Evolutionary conservation across 2,888 invertebrate species (phyloP), one percentile per base, ranked within the genome.

Genomic region (Alviniconcha strummeri): DNA sequence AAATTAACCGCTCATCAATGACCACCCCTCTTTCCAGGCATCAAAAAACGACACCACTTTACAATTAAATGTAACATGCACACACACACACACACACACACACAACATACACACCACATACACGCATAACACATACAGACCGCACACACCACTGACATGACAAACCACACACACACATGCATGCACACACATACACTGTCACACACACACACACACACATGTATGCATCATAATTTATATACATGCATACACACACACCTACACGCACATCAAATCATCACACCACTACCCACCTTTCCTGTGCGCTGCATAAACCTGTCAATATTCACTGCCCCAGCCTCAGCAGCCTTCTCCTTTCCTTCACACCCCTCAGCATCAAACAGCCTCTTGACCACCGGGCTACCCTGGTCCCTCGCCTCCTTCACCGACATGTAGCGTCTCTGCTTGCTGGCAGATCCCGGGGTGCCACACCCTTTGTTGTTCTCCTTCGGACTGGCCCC

Each of bases 251-350:
- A 80, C 1, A 56, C 54, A 82, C 55, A 69, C 7, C 52, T 7
- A 60, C 15, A 60, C 17, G 67, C 54, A 64, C 60, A 17, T 4
- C 36, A n/a, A 82, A 56, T 1, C 55, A 54, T 36, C 72, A 54
- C 15, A 77, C 19, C 52, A 67, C 56, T 74, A 36, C 85, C 85
- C 83, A 94, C 94, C 90, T 93, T 93, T 11, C 93, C 94, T 15
- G 94, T 94, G 83, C 92, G 92, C 86, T 94, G 94, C 54, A 94
- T 88, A 84, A 93, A 92, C 79, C 89, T 88, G 81, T 91, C 91
- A 1, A 90, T 89, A 52, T 89, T 84, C 11, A 81, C 67, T 7
- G 56, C 19, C 11, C 57, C 67, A n/a, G 87, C 86, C 74, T 83
- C 81, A 17, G 81, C 82, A 0, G 75, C 81, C 60, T 76, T 64